Conservation (phyloP, 2,797 vertebrate species). For the Vespertilio murinus region DNA sequence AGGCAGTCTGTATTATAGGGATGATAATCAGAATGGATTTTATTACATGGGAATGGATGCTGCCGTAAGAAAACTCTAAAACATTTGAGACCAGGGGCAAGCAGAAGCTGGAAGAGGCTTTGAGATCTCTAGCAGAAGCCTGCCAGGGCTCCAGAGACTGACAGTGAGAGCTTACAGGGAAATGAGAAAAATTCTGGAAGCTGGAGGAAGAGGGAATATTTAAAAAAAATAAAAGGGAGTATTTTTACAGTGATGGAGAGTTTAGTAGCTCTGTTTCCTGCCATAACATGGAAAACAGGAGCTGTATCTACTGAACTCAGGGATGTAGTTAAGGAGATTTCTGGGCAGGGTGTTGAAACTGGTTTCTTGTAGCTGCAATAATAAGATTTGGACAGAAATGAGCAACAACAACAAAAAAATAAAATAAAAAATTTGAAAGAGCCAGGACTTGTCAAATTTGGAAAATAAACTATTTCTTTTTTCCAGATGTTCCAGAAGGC, state of each 20-base stretch:
- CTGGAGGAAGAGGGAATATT: not conserved
- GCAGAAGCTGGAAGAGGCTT: not conserved
- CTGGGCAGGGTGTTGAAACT: not conserved
- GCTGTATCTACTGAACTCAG: not conserved
- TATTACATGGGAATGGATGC: not conserved
- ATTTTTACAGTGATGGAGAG: not conserved
- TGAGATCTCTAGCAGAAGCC: not conserved
- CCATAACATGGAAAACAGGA: not conserved
- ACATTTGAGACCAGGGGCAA: not conserved
- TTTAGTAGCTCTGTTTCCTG: not conserved
- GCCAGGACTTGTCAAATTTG: not conserved
- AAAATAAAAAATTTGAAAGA: not conserved
- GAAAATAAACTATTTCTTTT: conserved; percentile 2
- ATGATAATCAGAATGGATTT: not conserved
- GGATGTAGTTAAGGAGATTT: not conserved
- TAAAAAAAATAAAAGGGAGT: not conserved
- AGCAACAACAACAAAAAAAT: not conserved
- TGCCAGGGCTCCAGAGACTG: not conserved
- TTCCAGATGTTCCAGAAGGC: not conserved
- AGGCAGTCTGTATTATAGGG: not conserved
- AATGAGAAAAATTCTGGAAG: not conserved
- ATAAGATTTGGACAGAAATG: not conserved
- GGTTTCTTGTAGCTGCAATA: not conserved
- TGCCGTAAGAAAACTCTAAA: not conserved
- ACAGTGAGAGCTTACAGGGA: not conserved